phyloP scores from a whole-genome alignment of 2,888 invertebrate species.

The Iselma pallidipennis region DNA sequence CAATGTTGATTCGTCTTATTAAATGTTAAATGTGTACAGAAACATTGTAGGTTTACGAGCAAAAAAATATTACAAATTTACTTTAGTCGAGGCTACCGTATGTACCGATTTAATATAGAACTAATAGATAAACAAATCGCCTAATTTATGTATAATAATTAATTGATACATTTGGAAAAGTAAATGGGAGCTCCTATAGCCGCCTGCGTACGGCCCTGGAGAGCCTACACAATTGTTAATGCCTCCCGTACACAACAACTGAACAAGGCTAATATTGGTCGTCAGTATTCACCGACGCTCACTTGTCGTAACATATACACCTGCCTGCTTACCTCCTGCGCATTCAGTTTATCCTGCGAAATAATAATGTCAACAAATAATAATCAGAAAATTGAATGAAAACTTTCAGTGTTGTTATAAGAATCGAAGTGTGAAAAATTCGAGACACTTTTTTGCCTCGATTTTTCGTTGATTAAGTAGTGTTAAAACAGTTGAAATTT shows the following conservation, averaged over 20 bases:
- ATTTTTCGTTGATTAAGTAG: neutral
- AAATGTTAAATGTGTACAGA: neutral
- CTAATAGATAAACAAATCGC: neutral
- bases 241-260: slow-evolving; percentile 20
- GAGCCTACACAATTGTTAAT: slow-evolving; percentile 38
- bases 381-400: too few species aligned
- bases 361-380: slow-evolving; percentile 19
- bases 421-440: slow-evolving; percentile 3
- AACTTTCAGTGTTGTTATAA: neutral
- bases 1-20: neutral
- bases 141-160: neutral
- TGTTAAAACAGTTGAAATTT: neutral
- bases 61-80: neutral
- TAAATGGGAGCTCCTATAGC: slow-evolving; percentile 19
- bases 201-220: slow-evolving; percentile 48
- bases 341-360: slow-evolving; percentile 21
- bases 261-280: slow-evolving; percentile 43
- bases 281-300: slow-evolving; percentile 51
- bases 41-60: neutral
- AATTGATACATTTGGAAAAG: neutral
- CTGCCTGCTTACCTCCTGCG: slow-evolving; percentile 36
- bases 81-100: neutral
- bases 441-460: too few species aligned
- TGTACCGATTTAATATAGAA: neutral
- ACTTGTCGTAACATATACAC: slow-evolving; percentile 53